Conservation (phyloP, 2,797 vertebrate genomes). For the Pachyuromys duprasi region DNA sequence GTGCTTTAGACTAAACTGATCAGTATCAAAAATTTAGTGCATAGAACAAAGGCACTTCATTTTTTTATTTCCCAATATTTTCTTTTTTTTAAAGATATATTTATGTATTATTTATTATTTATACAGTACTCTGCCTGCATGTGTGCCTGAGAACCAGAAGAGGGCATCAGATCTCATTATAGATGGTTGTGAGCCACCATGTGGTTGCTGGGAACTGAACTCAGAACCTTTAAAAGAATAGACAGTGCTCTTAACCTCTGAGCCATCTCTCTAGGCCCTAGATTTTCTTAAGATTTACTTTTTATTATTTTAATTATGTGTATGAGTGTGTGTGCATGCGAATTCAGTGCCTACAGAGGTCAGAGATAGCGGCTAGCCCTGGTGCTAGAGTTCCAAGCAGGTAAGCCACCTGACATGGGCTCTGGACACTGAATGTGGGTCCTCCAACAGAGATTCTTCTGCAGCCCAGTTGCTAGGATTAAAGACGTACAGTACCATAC, state of each 20-base stretch:
- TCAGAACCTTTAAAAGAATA: no score
- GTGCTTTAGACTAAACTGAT: constrained; percentile 15
- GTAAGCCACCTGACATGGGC: neutral
- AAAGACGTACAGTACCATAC: neutral
- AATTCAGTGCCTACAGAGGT: neutral
- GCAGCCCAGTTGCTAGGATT: neutral
- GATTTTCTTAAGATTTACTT: neutral
- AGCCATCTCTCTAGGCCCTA: no score
- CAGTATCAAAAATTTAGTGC: neutral
- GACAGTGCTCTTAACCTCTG: no score
- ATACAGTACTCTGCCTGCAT: no score
- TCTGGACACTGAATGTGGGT: neutral
- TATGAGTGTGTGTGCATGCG: neutral
- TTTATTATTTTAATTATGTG: neutral
- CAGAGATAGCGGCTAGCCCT: no score
- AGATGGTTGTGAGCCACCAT: no score
- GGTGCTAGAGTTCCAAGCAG: neutral
- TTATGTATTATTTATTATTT: no score
- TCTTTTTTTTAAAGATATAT: no score
- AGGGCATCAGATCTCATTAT: no score
- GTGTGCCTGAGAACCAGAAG: no score
- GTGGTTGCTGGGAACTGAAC: no score
- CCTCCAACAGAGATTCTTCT: neutral
- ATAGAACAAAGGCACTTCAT: constrained; percentile 21
- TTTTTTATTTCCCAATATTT: neutral